Percentiles rank a stretch among this genome's conserved stretches.
These are phyloP conservation scores for Caerostris extrusa DNA, from an alignment of 1,140 invertebrate species.

Conservation along the genomic window DNA sequence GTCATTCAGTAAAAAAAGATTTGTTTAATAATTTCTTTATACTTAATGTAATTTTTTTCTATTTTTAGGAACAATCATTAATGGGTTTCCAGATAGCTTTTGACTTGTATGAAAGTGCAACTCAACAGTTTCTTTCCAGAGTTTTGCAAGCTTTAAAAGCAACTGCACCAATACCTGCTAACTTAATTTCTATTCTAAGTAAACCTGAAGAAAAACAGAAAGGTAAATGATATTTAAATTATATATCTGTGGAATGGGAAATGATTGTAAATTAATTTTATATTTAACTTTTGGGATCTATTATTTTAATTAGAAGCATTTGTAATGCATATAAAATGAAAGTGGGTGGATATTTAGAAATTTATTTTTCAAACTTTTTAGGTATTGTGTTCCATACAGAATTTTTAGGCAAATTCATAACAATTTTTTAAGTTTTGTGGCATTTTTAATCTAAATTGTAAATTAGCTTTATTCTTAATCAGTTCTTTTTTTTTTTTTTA, in stretches of 20 bases:
- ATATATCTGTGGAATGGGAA: background rate
- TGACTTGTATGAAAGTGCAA: slow-evolving; percentile 99
- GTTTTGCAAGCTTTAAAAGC: slow-evolving; percentile 91
- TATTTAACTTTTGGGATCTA: background rate
- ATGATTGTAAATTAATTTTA: background rate
- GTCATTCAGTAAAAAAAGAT: too few relatives aligned
- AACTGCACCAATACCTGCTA: slow-evolving; percentile 89
- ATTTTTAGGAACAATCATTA: slow-evolving; percentile 84
- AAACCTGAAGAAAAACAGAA: slow-evolving; percentile 74
- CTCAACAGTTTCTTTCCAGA: slow-evolving; percentile 96
- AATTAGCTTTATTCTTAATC: too few relatives aligned
- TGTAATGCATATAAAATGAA: too few relatives aligned
- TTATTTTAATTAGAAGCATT: too few relatives aligned
- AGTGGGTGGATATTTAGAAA: too few relatives aligned
- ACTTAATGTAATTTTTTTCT: background rate
- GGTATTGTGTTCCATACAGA: too few relatives aligned
- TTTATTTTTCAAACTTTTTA: too few relatives aligned
- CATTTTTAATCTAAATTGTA: too few relatives aligned
- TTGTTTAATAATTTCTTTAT: background rate
- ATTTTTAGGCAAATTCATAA: too few relatives aligned
- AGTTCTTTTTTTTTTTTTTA: too few relatives aligned
- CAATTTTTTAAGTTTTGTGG: too few relatives aligned
- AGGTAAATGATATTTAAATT: slow-evolving; percentile 52
- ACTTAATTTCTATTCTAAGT: slow-evolving; percentile 75
- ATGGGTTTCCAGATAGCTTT: slow-evolving; percentile 99